Evolutionary conservation across 2,888 invertebrate species (phyloP).

Genomic region (Drosophila greeni): DNA sequence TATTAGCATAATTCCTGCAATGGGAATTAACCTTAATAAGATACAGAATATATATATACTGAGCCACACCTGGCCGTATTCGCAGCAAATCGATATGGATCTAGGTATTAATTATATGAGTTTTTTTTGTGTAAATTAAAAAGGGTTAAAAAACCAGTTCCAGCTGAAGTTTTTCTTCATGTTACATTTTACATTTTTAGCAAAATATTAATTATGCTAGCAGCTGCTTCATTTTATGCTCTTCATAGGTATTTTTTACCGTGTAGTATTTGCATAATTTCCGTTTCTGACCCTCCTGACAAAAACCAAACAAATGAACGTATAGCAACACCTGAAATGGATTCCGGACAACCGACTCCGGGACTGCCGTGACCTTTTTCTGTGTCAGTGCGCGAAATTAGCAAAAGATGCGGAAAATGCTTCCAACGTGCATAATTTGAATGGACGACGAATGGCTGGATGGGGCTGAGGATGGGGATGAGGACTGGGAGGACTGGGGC

Average conservation of each 20-base stretch:
- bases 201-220: background rate
- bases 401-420: slow-evolving; percentile 69
- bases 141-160: too few species aligned
- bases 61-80: slow-evolving; percentile 2
- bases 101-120: background rate
- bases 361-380: slow-evolving; percentile 61
- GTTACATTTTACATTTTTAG: background rate
- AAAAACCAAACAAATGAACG: slow-evolving; percentile 31
- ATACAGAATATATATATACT: background rate
- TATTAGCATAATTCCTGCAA: slow-evolving; percentile 20
- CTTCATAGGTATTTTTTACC: background rate
- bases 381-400: slow-evolving; percentile 63
- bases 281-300: slow-evolving; percentile 22
- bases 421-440: slow-evolving; percentile 65
- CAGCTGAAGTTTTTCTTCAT: background rate
- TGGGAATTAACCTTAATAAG: background rate
- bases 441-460: slow-evolving; percentile 40
- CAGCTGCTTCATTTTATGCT: background rate
- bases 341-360: slow-evolving; percentile 14
- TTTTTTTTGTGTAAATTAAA: background rate
- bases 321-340: slow-evolving; percentile 37
- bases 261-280: slow-evolving; percentile 33
- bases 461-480: background rate
- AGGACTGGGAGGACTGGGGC: background rate
- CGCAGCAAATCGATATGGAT: slow-evolving; percentile 1